phyloP scores from a whole-genome alignment of 2,113 vertebrate genomes.

The Pelodiscus sinensis region DNA sequence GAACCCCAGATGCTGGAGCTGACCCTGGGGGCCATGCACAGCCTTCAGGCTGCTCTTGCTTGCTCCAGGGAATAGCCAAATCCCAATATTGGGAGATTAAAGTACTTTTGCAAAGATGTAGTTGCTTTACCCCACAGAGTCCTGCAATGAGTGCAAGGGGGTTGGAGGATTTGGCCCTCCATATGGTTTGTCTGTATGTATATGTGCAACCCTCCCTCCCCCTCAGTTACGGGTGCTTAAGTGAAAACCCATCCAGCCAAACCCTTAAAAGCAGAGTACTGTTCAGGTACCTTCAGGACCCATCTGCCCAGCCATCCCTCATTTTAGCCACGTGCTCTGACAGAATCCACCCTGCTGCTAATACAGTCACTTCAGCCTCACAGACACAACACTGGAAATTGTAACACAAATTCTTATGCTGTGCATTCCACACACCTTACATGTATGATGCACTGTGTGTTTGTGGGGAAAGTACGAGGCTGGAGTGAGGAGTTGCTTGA shows the following conservation, averaged over 20 bases:
- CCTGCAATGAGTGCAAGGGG: background rate
- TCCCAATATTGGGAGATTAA: background rate
- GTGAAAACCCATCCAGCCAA: background rate
- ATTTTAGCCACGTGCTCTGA: background rate
- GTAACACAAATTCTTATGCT: rapidly evolving
- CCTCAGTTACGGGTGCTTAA: background rate
- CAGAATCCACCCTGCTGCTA: background rate
- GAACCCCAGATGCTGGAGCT: background rate
- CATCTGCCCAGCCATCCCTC: background rate
- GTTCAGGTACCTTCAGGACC: background rate
- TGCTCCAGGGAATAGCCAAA: conserved; percentile 9
- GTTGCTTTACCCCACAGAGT: rapidly evolving
- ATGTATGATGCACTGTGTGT: background rate
- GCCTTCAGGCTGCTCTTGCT: background rate
- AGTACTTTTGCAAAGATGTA: background rate
- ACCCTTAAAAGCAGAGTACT: background rate
- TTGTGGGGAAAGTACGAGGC: background rate
- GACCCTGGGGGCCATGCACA: background rate
- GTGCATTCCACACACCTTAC: background rate
- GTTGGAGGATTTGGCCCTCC: background rate
- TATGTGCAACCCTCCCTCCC: background rate
- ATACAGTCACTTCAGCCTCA: background rate
- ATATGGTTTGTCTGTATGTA: background rate
- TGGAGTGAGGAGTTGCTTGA: background rate
- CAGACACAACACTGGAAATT: background rate